Base-by-base conservation (phyloP, 1,140 invertebrate genomes). In the Maniola jurtina region DNA sequence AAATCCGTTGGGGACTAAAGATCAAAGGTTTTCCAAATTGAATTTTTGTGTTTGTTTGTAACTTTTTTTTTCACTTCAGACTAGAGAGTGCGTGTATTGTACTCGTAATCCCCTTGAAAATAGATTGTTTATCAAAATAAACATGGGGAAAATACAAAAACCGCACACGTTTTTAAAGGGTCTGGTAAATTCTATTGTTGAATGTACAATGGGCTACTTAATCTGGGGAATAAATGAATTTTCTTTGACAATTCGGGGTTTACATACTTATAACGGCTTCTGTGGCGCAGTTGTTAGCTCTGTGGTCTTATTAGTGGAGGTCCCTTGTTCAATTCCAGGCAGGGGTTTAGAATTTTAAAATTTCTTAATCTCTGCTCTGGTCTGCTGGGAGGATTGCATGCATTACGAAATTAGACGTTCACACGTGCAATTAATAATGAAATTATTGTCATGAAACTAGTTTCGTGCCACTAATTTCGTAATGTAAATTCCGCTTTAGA, bases 1-100 rank as follows among this genome's bases (percentile, higher is more conserved):
- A 55, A 55, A 55, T 55, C 52, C 52, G 52, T 55, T 25, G 52
- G 52, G 52, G 52, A 55, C 25, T 55, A 9, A 34, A 55, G 52
- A 55, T 55, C 52, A 55, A 55, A 55, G 52, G 52, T 34, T 55
- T 55, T 11, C 52, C 52, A 55, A 55, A 55, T 55, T 55, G 52
- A 55, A 55, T 55, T 55, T 55, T 55, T 55, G 25, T 55, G 52
- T 55, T 55, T 55, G 52, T 55, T 55, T 34, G 33, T 7, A 25
- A 55, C 52, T 55, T 55, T 55, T 55, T 25, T 55, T 55, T 55
- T 14, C 1, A 3, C 9, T 16, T 25, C 14, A 52, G 48, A 6
- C 10, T 14, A 55, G 8, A 13, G 52, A 55, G 52, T 13, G 16
- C 13, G 11, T 55, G 25, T 55, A 34, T 55, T 55, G 52, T 55